Evolutionary conservation across 2,113 vertebrate genomes (phyloP).

Genomic region (Pluvialis apricaria): DNA sequence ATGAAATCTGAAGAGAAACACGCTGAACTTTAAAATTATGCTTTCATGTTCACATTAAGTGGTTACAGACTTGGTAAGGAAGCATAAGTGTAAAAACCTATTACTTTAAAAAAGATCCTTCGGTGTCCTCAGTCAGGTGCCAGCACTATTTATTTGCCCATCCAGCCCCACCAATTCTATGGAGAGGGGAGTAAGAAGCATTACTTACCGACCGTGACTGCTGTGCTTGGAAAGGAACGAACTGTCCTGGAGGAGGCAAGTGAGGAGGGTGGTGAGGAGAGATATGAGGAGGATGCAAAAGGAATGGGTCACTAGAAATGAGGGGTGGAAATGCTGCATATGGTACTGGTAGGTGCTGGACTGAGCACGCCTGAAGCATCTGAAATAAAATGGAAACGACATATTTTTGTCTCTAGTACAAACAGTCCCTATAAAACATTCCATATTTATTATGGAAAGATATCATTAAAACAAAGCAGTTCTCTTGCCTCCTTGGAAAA

Average conservation of each 20-base stretch:
- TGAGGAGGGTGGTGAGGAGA: constrained; percentile 88
- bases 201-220: constrained; percentile 92
- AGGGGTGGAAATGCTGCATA: constrained; percentile 94
- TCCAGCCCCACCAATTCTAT: not conserved
- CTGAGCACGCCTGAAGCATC: constrained; percentile 96
- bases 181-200: not conserved
- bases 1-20: not conserved
- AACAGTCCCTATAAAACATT: not conserved
- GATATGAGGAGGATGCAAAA: constrained; percentile 91
- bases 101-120: not conserved
- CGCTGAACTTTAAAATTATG: not conserved
- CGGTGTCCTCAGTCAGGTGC: not conserved
- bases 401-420: not conserved
- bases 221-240: constrained; percentile 95
- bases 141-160: not conserved
- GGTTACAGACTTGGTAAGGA: not conserved
- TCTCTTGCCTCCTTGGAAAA: not conserved
- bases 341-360: constrained; percentile 94
- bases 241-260: constrained; percentile 89
- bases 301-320: constrained; percentile 92
- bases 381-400: constrained; percentile 64
- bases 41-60: not conserved
- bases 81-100: not conserved
- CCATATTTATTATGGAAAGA: not conserved
- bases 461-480: not conserved